phyloP scores from a whole-genome alignment of 1,140 invertebrate species.

The Meloidogyne chitwoodi region DNA sequence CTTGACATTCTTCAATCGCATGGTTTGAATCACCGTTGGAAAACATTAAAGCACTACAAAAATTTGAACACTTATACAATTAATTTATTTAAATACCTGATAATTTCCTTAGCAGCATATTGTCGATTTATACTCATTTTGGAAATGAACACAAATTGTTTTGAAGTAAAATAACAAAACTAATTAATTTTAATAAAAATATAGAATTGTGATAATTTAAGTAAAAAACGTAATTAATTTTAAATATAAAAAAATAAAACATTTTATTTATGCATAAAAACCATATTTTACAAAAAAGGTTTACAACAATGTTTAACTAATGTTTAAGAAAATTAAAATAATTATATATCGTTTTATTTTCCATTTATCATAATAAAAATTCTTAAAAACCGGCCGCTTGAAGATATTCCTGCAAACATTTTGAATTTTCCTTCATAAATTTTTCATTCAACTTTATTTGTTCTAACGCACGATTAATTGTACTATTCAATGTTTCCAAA shows the following conservation, averaged over 20 bases:
- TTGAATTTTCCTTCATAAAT: constrained; percentile 25
- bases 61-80: not conserved
- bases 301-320: no score
- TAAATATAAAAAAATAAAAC: no score
- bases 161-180: no score
- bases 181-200: no score
- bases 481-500: constrained; percentile 24
- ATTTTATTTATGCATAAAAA: no score
- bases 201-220: no score
- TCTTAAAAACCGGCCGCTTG: not conserved
- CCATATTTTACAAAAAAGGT: no score
- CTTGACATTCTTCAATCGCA: constrained; percentile 1
- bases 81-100: not conserved
- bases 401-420: constrained; percentile 18
- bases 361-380: not conserved
- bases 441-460: constrained; percentile 26
- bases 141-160: not conserved
- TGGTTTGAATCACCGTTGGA: constrained; percentile 29
- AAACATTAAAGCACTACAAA: constrained; percentile 23
- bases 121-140: not conserved
- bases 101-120: not conserved
- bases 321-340: no score
- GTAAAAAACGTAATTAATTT: no score
- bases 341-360: no score
- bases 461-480: constrained; percentile 23